Evolutionary conservation across 2,113 vertebrate species (phyloP).

Genomic region (Dolichotis patagonum): DNA sequence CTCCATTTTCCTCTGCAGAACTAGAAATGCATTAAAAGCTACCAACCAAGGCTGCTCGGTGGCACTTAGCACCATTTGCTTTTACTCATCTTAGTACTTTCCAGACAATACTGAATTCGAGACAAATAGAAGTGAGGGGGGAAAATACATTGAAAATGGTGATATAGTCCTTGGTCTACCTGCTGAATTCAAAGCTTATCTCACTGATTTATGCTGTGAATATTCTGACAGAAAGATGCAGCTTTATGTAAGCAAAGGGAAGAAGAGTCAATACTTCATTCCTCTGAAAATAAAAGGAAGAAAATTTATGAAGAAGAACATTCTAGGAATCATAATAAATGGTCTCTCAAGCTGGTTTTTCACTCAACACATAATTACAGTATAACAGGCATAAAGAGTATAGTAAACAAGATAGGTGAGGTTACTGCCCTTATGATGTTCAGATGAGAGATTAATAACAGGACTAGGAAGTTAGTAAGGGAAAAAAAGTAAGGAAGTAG

Average conservation of each 20-base stretch:
- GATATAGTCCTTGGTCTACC: neutral
- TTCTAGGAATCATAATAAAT: constrained; percentile 7
- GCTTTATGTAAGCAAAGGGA: neutral
- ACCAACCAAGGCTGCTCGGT: neutral
- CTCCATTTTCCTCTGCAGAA: neutral
- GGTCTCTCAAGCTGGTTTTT: neutral
- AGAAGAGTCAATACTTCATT: neutral
- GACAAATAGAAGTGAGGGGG: neutral
- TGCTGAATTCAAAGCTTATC: neutral
- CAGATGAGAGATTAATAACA: neutral
- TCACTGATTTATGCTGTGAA: neutral
- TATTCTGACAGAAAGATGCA: neutral
- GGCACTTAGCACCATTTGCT: too few relatives aligned
- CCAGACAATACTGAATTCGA: neutral
- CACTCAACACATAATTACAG: neutral
- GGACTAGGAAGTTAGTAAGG: neutral
- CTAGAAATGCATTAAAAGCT: neutral
- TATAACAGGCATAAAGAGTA: neutral
- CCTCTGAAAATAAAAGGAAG: constrained; percentile 18
- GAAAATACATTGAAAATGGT: neutral
- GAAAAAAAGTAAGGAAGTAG: neutral
- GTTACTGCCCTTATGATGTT: neutral
- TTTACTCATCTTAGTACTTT: neutral
- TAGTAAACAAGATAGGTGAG: neutral
- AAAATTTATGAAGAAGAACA: neutral